Evolutionary conservation across 2,797 vertebrate species (phyloP).

Genomic region (Brotula barbata): DNA sequence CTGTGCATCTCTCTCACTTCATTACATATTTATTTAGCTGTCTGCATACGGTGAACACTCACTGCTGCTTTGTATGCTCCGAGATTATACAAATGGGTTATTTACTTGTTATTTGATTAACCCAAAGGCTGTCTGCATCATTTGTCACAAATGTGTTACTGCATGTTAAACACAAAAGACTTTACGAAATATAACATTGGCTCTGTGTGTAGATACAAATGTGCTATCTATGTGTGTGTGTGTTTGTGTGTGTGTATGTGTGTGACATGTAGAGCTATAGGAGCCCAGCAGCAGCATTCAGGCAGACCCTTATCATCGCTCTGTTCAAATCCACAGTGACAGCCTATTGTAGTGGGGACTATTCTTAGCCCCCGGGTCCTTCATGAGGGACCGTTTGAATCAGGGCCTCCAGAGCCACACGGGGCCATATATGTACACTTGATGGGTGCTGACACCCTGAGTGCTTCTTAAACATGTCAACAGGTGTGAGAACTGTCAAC

Average conservation of each 20-base stretch:
- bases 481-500: neutral
- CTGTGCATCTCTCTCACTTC: too few relatives aligned
- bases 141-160: too few relatives aligned
- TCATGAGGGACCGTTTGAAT: constrained; percentile 26
- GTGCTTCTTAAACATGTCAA: constrained; percentile 27
- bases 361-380: constrained; percentile 62
- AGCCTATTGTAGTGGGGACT: constrained; percentile 61
- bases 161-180: too few relatives aligned
- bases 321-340: constrained; percentile 61
- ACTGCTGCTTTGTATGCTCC: too few relatives aligned
- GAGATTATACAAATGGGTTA: too few relatives aligned
- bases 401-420: constrained; percentile 14
- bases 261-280: constrained; percentile 18
- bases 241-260: neutral
- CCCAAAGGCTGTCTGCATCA: too few relatives aligned
- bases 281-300: constrained; percentile 40
- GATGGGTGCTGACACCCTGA: constrained; percentile 33
- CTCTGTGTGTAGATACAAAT: neutral
- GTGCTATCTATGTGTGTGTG: neutral
- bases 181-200: too few relatives aligned
- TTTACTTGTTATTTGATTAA: too few relatives aligned
- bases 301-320: constrained; percentile 39
- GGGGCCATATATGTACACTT: constrained; percentile 3
- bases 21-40: too few relatives aligned
- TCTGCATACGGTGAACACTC: too few relatives aligned